Base-by-base conservation (phyloP, 2,888 invertebrate genomes). In the Eumacrocentrus americanus region DNA sequence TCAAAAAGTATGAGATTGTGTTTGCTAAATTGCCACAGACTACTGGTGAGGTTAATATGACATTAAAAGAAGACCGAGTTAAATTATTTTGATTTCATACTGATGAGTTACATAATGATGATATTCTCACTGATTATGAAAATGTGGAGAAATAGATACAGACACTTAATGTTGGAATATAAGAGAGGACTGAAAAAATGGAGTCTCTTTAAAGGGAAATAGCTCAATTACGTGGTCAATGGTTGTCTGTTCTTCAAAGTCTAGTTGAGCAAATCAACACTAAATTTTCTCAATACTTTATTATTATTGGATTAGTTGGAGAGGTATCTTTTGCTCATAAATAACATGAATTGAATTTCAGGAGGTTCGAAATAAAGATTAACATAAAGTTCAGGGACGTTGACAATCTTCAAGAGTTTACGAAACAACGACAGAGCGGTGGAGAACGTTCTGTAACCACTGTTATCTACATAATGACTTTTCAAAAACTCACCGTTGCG, bases 401-500 rank as follows among this genome's bases (percentile, higher is more conserved):
- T 2, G 92, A 93, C 67, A 86, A 87, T 37, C 80, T 98, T 37
- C 89, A 91, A 72, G 90, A 91, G 71, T 81, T 98, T 56, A 93
- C 92, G 48, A 85, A 90, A 0, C 88, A 88, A 74, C 87, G 89
- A 63, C 98, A 98, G 83, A 96, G 96, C 66, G 98, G 98, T 2
- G 98, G 98, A 0, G 98, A 99, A 83, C 84, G 96, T 34, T 94
- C 96, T 1, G 91, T 98, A 0, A 88, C 94, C 2, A 98, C 98
- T 1, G 97, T 98, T 1, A 84, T 95, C 3, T 99, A 93, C 76
- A 89, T 98, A 77, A 84, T 99, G 79, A 88, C 98, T 0, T 82
- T 99, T 58, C 98, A 99, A 82, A 89, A 92, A 71, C 83, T 95
- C 35, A 91, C 95, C 0, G 88, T 87, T 20, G 95, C 95, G 37